Conservation (phyloP, 2,113 vertebrate species). For the Datnioides undecimradiatus region DNA sequence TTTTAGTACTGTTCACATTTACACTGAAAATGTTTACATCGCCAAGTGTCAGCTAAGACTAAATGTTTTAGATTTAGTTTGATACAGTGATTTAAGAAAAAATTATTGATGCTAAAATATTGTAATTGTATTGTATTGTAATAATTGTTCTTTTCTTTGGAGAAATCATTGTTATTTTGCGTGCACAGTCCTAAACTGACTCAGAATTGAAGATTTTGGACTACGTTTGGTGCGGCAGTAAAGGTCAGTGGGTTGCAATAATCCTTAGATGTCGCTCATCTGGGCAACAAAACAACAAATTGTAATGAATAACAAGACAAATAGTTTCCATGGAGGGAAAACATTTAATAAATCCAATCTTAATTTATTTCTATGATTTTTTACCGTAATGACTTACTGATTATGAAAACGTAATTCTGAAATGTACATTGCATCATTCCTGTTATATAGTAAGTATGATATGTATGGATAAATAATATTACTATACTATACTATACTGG, state of each 20-base stretch:
- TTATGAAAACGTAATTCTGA: no score
- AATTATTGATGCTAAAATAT: no score
- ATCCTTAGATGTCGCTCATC: background rate
- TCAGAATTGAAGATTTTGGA: background rate
- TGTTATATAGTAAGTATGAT: background rate
- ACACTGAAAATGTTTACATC: no score
- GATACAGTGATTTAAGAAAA: no score
- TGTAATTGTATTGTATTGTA: no score
- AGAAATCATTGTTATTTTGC: background rate
- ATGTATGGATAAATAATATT: background rate
- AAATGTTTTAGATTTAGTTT: no score
- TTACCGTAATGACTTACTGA: background rate
- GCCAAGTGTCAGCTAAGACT: no score
- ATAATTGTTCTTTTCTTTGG: no score
- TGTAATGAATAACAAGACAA: background rate
- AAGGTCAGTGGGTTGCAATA: background rate
- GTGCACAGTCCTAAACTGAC: background rate
- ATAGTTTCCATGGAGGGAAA: background rate
- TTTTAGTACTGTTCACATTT: no score
- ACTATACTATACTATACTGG: no score
- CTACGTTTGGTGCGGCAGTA: background rate
- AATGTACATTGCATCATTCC: no score
- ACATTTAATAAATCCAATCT: background rate
- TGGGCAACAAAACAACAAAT: no score
- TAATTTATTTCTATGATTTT: background rate